Conservation (phyloP, 2,888 invertebrate species). For the Drosophila gaucha region DNA sequence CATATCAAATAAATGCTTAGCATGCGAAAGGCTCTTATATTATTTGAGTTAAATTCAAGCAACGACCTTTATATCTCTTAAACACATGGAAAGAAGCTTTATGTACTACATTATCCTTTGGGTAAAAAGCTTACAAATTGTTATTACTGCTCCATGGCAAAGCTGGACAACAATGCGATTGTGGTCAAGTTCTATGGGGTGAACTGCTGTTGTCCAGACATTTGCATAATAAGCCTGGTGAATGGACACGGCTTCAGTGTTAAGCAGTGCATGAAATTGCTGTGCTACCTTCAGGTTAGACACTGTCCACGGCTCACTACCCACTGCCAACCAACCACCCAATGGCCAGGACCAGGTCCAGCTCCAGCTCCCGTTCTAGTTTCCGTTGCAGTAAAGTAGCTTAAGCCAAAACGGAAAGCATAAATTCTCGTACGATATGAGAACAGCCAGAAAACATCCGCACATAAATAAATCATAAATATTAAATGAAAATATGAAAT, state of each 20-base stretch:
- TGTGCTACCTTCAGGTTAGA: constrained; percentile 60
- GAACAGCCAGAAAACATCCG: constrained; percentile 77
- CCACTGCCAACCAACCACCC: background rate
- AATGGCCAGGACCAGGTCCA: background rate
- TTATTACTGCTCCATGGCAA: constrained; percentile 40
- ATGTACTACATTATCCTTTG: constrained; percentile 33
- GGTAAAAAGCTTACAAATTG: constrained; percentile 48
- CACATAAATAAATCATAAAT: constrained; percentile 81
- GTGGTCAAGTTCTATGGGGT: constrained; percentile 56
- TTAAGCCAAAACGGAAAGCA: constrained; percentile 75
- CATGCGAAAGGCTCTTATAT: too few species aligned
- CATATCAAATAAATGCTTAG: too few species aligned
- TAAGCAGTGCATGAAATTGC: constrained; percentile 76
- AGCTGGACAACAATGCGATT: constrained; percentile 47
- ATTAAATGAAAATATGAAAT: constrained; percentile 78
- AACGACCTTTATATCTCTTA: constrained; percentile 5
- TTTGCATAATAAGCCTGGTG: constrained; percentile 73
- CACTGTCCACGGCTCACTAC: constrained; percentile 28
- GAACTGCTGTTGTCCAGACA: constrained; percentile 49
- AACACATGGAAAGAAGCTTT: constrained; percentile 29
- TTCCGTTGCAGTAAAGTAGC: constrained; percentile 25
- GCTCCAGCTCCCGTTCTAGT: constrained; percentile 4
- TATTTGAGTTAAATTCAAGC: too few species aligned
- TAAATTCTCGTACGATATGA: constrained; percentile 76
- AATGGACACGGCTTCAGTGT: constrained; percentile 60